A percentile compares a stretch with the other conserved stretches of the same genome.
These are phyloP conservation scores for Toxostoma redivivum DNA, from an alignment of 2,113 vertebrate species.

Conservation along the genomic window DNA sequence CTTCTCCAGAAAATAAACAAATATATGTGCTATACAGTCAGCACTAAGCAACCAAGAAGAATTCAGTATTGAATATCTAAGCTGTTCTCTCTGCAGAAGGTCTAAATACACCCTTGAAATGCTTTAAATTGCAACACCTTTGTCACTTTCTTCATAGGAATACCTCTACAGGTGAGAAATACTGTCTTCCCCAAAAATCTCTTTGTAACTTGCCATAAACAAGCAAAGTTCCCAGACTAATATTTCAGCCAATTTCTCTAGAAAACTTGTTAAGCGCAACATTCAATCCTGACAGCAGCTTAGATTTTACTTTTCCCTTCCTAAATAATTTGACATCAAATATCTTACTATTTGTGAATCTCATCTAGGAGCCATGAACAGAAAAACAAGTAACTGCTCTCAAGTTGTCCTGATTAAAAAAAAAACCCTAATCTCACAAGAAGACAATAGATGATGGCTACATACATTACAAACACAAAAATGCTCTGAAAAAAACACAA, in stretches of 20 bases:
- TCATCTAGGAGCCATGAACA: background rate
- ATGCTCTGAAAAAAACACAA: too few relatives aligned
- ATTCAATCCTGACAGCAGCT: background rate
- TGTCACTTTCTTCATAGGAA: background rate
- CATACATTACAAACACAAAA: background rate
- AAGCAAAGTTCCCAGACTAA: background rate
- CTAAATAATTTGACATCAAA: background rate
- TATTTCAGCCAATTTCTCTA: background rate
- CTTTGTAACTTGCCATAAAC: background rate
- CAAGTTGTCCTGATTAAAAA: background rate
- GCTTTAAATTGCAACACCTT: background rate
- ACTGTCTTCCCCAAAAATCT: background rate
- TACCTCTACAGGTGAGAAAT: background rate
- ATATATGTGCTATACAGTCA: background rate
- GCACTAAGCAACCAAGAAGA: background rate
- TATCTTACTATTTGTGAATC: background rate
- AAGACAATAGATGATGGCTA: background rate
- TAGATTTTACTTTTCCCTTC: background rate
- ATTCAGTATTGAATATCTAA: background rate
- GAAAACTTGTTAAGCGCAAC: background rate
- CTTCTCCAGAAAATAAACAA: background rate
- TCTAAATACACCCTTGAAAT: background rate
- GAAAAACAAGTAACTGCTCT: background rate
- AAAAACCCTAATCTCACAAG: background rate
- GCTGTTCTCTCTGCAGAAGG: background rate